A percentile compares a stretch with the other conserved stretches of the same genome.
Evolutionary conservation across 2,797 vertebrate genomes (phyloP).

Genomic region (Crax fasciolata): DNA sequence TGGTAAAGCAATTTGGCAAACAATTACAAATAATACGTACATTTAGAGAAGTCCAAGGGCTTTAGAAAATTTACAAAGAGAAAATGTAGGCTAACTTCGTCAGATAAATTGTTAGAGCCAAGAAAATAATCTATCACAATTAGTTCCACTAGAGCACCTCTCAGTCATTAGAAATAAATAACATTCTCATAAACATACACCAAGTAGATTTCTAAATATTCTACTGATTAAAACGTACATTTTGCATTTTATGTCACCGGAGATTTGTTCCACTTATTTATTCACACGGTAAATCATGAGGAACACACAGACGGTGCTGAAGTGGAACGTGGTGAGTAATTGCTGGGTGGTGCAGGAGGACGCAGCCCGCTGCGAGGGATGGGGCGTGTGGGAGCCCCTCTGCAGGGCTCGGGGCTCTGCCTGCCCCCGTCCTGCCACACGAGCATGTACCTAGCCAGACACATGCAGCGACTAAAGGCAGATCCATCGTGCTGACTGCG

Average conservation of each 20-base stretch:
- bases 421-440: neutral
- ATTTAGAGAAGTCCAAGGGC: neutral
- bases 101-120: conserved; percentile 36
- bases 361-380: neutral
- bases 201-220: conserved; percentile 72
- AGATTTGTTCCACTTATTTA: conserved; percentile 70
- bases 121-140: conserved; percentile 74
- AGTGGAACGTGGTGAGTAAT: conserved; percentile 60
- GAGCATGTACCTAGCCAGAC: neutral
- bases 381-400: neutral
- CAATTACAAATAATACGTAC: neutral
- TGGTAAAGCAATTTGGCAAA: conserved; percentile 32
- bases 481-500: neutral
- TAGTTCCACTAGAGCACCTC: conserved; percentile 74
- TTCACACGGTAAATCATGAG: conserved; percentile 63
- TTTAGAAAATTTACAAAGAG: neutral
- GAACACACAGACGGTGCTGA: conserved; percentile 9
- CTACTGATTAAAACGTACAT: conserved; percentile 73
- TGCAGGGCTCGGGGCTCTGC: neutral
- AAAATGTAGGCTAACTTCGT: conserved; percentile 13
- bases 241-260: conserved; percentile 64
- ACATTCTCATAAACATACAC: conserved; percentile 60
- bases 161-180: conserved; percentile 77
- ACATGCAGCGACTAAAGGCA: neutral
- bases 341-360: conserved; percentile 48